Percentiles rank a stretch among this genome's conserved stretches.
Conservation (phyloP, 1,140 invertebrate species). For the Drosophila erecta region DNA sequence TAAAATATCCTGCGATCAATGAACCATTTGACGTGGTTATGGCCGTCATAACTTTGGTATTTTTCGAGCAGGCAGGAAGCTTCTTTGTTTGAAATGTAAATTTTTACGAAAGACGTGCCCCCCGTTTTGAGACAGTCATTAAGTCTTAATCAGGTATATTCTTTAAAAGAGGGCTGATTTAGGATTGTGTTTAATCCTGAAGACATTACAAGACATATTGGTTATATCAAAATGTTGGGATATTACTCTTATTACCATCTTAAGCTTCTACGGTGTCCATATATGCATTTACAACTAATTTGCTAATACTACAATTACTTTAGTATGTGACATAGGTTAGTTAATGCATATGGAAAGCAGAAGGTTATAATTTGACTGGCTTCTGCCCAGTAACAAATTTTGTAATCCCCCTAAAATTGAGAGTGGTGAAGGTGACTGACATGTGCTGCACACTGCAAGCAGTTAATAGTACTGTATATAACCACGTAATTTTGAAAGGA, state of each 20-base stretch:
- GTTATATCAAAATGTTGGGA: no score
- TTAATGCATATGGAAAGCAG: no score
- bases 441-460: neutral
- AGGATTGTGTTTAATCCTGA: no score
- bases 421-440: constrained; percentile 2
- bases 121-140: constrained; percentile 37
- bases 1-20: constrained; percentile 21
- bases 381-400: constrained; percentile 9
- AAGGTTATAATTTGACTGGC: no score
- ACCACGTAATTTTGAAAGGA: neutral
- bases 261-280: no score
- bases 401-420: constrained; percentile 22
- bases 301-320: no score
- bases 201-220: no score
- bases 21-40: constrained; percentile 38
- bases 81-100: constrained; percentile 57
- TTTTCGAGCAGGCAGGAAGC: constrained; percentile 17
- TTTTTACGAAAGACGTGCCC: constrained; percentile 56
- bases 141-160: constrained; percentile 42
- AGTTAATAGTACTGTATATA: constrained; percentile 6
- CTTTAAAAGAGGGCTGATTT: neutral
- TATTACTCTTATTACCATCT: no score
- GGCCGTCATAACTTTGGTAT: constrained; percentile 1
- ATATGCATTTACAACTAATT: no score
- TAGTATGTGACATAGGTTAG: no score